These are phyloP conservation scores for Flexamia atlantica DNA, from an alignment of 2,888 invertebrate species.

Conservation along the genomic window DNA sequence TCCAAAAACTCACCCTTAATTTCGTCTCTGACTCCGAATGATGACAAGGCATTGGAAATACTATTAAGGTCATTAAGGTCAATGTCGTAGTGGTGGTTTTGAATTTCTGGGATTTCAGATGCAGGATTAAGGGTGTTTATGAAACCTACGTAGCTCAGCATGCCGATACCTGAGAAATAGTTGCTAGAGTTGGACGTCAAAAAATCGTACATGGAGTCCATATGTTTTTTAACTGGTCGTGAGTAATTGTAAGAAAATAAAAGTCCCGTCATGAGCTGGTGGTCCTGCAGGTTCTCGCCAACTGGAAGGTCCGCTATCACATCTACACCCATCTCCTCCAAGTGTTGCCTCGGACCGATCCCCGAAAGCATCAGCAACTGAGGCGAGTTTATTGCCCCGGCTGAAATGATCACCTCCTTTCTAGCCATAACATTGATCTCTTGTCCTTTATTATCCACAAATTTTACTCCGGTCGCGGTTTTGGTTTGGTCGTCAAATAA, in stretches of 20 bases:
- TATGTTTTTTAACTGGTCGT: constrained; percentile 71
- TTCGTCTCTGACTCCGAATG: constrained; percentile 29
- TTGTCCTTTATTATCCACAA: neutral
- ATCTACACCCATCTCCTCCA: constrained; percentile 76
- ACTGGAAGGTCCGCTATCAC: constrained; percentile 79
- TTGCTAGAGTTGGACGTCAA: constrained; percentile 71
- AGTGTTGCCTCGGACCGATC: constrained; percentile 80
- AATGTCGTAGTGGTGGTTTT: constrained; percentile 68
- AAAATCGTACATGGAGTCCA: constrained; percentile 73
- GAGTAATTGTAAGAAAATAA: constrained; percentile 64
- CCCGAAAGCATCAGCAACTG: constrained; percentile 92
- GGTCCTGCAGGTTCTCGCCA: constrained; percentile 78
- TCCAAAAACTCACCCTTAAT: neutral
- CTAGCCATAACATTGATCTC: constrained; percentile 75
- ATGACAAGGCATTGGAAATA: neutral
- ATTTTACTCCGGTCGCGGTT: constrained; percentile 35
- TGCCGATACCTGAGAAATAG: constrained; percentile 74
- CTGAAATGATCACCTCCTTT: constrained; percentile 85
- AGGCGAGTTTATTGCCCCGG: constrained; percentile 88
- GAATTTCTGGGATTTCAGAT: constrained; percentile 71
- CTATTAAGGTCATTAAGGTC: constrained; percentile 61
- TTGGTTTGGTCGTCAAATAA: constrained; percentile 25
- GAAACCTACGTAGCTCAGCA: constrained; percentile 75
- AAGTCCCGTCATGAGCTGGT: constrained; percentile 63
- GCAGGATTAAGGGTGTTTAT: constrained; percentile 72